Percentiles rank a stretch among this genome's conserved stretches.
Evolutionary conservation across 2,797 vertebrate species (phyloP).

Genomic region (Syngnathus rostellatus): DNA sequence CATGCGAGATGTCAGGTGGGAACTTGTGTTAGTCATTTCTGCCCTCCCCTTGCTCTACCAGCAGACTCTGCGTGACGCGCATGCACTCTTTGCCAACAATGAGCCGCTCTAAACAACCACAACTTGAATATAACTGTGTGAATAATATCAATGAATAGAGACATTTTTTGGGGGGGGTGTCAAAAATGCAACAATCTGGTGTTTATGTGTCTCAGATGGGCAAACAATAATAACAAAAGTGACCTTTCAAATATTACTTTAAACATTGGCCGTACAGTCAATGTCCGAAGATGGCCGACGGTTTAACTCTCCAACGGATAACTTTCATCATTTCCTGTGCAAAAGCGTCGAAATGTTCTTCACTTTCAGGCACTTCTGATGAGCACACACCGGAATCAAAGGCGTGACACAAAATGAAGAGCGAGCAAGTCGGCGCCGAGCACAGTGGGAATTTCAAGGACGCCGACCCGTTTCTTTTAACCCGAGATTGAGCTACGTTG

Average conservation of each 20-base stretch:
- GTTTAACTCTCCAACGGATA: background rate
- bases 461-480: background rate
- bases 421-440: background rate
- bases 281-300: background rate
- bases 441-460: slow-evolving; percentile 2
- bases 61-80: too few species aligned
- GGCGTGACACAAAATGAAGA: background rate
- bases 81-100: too few species aligned
- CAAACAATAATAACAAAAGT: background rate
- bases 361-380: background rate
- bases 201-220: too few species aligned
- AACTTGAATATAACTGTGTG: too few species aligned
- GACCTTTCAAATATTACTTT: background rate
- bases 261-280: background rate
- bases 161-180: too few species aligned
- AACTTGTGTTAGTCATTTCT: too few species aligned
- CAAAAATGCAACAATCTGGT: too few species aligned
- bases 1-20: too few species aligned
- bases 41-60: too few species aligned
- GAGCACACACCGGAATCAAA: background rate
- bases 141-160: too few species aligned
- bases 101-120: too few species aligned
- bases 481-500: slow-evolving; percentile 1
- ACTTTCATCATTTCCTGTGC: too few species aligned
- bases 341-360: background rate